phyloP scores from a whole-genome alignment of 53 echinoderm and acorn worm genomes.

The Glandiceps talaboti region DNA sequence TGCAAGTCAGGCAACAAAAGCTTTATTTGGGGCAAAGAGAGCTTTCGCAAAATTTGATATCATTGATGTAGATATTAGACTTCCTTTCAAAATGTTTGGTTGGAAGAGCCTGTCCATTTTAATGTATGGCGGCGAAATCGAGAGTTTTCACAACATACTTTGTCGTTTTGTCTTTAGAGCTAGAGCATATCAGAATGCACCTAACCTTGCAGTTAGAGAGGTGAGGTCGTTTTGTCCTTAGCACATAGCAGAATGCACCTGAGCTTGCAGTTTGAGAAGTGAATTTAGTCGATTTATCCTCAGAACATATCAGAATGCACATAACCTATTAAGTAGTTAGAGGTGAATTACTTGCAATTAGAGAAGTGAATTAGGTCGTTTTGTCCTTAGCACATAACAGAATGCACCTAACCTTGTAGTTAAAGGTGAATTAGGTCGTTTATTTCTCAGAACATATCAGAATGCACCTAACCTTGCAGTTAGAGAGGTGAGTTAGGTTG shows the following conservation, averaged over 20 bases:
- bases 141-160: neutral
- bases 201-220: neutral
- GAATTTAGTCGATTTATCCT: neutral
- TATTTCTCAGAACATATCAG: too few relatives aligned
- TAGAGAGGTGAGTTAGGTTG: neutral
- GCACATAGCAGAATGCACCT: too few relatives aligned
- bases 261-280: neutral
- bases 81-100: neutral
- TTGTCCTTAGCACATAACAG: neutral
- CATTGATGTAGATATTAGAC: neutral
- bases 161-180: neutral
- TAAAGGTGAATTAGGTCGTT: neutral
- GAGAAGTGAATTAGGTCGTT: neutral
- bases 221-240: neutral
- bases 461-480: neutral
- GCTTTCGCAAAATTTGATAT: neutral
- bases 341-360: too few relatives aligned
- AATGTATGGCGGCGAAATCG: neutral
- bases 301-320: neutral
- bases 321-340: too few relatives aligned
- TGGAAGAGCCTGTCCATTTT: neutral
- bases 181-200: neutral
- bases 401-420: too few relatives aligned
- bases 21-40: neutral
- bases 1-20: neutral